Percentiles rank a stretch among this genome's conserved stretches.
phyloP scores from a whole-genome alignment of 2,888 invertebrate species.

The Metacarcinus magister region DNA sequence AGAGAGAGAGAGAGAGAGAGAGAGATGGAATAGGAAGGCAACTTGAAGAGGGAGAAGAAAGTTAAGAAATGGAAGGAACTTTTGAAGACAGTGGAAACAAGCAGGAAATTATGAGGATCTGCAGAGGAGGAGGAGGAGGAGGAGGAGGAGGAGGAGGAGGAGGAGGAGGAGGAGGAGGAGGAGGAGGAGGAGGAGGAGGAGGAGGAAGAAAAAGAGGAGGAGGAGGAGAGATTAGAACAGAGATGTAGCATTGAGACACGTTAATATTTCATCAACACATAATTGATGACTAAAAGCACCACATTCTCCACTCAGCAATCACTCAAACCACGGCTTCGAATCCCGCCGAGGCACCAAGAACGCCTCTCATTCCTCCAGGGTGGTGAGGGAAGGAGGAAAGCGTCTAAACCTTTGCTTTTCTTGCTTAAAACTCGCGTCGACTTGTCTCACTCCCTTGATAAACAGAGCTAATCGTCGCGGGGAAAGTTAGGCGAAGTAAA shows the following conservation, averaged over 20 bases:
- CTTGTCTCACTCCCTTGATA: background rate
- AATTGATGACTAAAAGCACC: background rate
- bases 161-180: background rate
- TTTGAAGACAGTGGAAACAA: background rate
- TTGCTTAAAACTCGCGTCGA: background rate
- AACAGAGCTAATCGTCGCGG: background rate
- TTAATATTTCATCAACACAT: too few species aligned
- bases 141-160: background rate
- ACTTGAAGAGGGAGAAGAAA: background rate
- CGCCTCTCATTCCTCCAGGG: background rate
- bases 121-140: background rate
- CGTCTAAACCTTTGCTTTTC: background rate
- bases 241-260: too few species aligned
- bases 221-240: too few species aligned
- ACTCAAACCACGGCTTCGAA: too few species aligned
- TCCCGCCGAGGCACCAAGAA: background rate
- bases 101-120: background rate
- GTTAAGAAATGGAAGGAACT: background rate
- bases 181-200: too few species aligned
- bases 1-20: too few species aligned
- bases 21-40: background rate
- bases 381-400: too few species aligned
- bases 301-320: background rate
- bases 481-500: background rate
- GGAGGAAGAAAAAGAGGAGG: too few species aligned